These are phyloP conservation scores for Oryzias curvinotus DNA, from an alignment of 2,113 vertebrate genomes.

Conservation along the genomic window DNA sequence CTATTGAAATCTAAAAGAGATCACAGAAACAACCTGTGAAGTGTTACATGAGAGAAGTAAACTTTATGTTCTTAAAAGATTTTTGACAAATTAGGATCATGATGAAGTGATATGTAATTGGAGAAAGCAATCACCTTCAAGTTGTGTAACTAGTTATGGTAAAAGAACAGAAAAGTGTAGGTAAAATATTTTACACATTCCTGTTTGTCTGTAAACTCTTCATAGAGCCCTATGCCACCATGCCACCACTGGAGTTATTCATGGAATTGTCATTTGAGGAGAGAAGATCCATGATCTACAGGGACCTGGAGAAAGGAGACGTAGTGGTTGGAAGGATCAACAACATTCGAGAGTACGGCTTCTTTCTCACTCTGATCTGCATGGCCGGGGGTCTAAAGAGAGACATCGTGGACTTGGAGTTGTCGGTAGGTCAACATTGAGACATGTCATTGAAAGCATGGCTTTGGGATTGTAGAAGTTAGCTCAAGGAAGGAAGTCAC, in stretches of 20 bases:
- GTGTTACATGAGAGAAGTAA: no score
- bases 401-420: constrained; percentile 89
- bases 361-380: constrained; percentile 93
- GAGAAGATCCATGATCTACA: constrained; percentile 87
- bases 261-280: constrained; percentile 88
- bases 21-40: no score
- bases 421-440: constrained; percentile 81
- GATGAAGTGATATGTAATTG: no score
- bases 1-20: neutral
- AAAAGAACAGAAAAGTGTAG: neutral
- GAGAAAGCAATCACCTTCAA: neutral
- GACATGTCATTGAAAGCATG: no score
- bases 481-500: no score
- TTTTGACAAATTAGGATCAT: no score
- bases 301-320: constrained; percentile 91
- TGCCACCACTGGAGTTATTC: constrained; percentile 93
- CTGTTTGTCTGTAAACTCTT: neutral
- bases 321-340: constrained; percentile 90
- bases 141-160: neutral
- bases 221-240: constrained; percentile 88
- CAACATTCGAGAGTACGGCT: constrained; percentile 94
- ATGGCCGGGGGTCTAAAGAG: constrained; percentile 84
- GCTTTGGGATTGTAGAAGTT: no score
- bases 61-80: no score
- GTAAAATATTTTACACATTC: neutral